These are phyloP conservation scores for Daktulosphaira vitifoliae DNA, from an alignment of 1,140 invertebrate genomes.

Conservation along the genomic window DNA sequence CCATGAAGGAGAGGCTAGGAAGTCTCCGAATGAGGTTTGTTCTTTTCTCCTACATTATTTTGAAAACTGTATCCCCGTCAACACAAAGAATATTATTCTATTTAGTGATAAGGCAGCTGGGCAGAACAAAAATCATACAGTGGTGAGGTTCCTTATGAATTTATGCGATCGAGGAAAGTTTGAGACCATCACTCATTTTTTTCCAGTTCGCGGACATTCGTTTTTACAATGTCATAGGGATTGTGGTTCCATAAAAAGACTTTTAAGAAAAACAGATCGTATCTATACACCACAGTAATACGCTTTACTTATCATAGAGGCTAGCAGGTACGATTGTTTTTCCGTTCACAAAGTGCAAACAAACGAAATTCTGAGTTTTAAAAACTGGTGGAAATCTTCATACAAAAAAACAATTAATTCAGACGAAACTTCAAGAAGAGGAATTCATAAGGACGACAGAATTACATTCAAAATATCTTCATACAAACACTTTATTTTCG, in stretches of 20 bases:
- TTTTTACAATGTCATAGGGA: constrained; percentile 10
- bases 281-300: constrained; percentile 23
- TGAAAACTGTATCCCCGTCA: constrained; percentile 31
- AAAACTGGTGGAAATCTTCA: not conserved
- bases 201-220: constrained; percentile 35
- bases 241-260: not conserved
- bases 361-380: not conserved
- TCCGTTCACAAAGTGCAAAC: constrained; percentile 1
- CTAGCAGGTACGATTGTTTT: not conserved
- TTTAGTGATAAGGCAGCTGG: not conserved
- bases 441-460: not conserved
- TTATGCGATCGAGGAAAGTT: constrained; percentile 31
- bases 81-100: constrained; percentile 26
- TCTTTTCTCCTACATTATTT: constrained; percentile 36
- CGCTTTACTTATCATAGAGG: not conserved
- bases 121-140: constrained; percentile 34
- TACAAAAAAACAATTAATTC: not conserved
- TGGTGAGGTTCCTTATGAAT: constrained; percentile 33
- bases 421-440: not conserved
- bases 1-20: constrained; percentile 37
- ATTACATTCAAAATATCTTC: not conserved
- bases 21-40: constrained; percentile 37
- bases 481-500: not conserved
- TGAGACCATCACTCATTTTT: constrained; percentile 34
- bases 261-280: constrained; percentile 30